Base-by-base conservation (phyloP, 1,140 invertebrate species). In the Drosophila micromelanica region DNA sequence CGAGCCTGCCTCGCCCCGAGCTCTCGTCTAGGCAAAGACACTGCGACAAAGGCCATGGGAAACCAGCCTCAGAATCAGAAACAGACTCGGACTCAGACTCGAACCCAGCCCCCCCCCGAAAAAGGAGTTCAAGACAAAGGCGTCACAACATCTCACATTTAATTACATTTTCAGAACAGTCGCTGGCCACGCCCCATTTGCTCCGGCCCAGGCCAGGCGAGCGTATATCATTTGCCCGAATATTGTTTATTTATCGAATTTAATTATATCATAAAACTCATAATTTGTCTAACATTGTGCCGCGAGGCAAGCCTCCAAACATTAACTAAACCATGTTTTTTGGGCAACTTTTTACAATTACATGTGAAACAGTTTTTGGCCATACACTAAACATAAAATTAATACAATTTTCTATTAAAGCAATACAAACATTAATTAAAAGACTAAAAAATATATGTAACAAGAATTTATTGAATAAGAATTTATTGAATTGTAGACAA, bases 71-170 rank as follows among this genome's bases (percentile, higher is more conserved):
- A n/a, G n/a, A n/a, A n/a, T n/a, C n/a, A n/a, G n/a, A n/a, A n/a
- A n/a, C n/a, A n/a, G n/a, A n/a, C n/a, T n/a, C n/a, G n/a, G n/a
- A n/a, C 20, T 20, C 20, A 1, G 20, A 20, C 20, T 20, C 20
- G 30, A 30, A 30, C 30, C 8, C 30, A 9, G 30, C 23, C 23
- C 23, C 23, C 3, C n/a, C n/a, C n/a, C n/a, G n/a, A n/a, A 11
- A 46, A 46, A 51, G 32, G 12, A 9, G 45, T 35, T 20, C 20
- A 59, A 76, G 73, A 68, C 80, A 82, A 81, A 82, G 76, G 79
- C 80, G 76, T 85, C 80, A 85, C 80, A 82, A 81, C 75, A 85
- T 85, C 81, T 85, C 80, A 74, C 73, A 75, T 78, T 85, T 85
- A 85, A 85, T 86, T 80, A 80, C 78, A 68, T 79, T 85, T 68